Percentiles rank a stretch among this genome's conserved stretches.
Evolutionary conservation across 1,140 invertebrate species (phyloP).

Genomic region (Bombyx mandarina): DNA sequence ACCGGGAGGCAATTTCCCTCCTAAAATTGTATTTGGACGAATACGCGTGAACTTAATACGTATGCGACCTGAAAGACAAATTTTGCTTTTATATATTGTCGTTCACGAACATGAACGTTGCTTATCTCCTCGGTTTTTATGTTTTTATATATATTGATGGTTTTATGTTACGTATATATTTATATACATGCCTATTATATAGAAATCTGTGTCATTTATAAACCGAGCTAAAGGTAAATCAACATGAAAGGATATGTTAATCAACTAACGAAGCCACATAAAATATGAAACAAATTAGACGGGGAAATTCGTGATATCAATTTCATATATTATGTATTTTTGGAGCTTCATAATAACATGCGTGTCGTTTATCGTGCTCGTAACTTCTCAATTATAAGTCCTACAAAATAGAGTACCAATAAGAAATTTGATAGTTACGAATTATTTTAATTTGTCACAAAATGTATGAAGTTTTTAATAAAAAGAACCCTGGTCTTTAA

Average conservation of each 20-base stretch:
- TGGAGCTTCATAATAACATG: no score
- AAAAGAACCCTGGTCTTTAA: neutral
- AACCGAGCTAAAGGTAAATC: neutral
- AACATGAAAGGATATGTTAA: slow-evolving; percentile 5
- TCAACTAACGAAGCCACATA: neutral
- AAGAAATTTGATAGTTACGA: no score
- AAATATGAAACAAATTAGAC: neutral
- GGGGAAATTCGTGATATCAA: no score
- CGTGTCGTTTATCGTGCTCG: no score
- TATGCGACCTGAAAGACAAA: slow-evolving; percentile 49
- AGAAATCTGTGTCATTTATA: slow-evolving; percentile 9
- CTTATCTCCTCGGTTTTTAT: slow-evolving; percentile 18
- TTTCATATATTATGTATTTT: no score
- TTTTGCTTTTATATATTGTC: slow-evolving; percentile 47
- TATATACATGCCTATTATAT: slow-evolving; percentile 14
- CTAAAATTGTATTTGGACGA: slow-evolving; percentile 63
- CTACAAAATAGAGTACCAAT: no score
- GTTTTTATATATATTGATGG: slow-evolving; percentile 29
- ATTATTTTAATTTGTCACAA: no score
- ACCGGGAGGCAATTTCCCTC: slow-evolving; percentile 58
- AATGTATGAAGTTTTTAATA: neutral
- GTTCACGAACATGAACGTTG: slow-evolving; percentile 1
- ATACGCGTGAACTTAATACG: slow-evolving; percentile 59
- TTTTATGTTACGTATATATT: slow-evolving; percentile 19
- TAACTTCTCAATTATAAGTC: no score